phyloP scores from a whole-genome alignment of 92 coral and sea anemone species.

The Metridium senile region DNA sequence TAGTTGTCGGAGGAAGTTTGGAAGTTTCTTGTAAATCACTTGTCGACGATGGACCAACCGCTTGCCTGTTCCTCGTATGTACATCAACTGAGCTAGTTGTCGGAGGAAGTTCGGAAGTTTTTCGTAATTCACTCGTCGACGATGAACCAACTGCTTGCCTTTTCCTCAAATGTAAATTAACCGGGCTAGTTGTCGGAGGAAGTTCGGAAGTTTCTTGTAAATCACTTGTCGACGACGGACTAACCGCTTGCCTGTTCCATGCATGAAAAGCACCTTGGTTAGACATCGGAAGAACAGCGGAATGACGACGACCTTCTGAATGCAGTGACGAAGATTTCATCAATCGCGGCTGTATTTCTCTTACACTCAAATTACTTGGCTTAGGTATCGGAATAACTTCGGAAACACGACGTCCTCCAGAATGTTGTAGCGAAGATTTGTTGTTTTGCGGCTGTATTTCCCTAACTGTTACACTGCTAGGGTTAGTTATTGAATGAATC shows the following conservation, averaged over 20 bases:
- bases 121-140: too few species aligned
- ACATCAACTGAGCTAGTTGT: not conserved
- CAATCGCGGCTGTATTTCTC: not conserved
- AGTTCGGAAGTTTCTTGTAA: not conserved
- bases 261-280: not conserved
- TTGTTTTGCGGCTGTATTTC: not conserved
- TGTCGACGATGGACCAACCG: too few species aligned
- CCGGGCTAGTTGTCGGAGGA: not conserved
- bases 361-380: not conserved
- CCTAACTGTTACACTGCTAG: too few species aligned
- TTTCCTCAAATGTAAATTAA: not conserved
- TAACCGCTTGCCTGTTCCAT: too few species aligned
- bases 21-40: not conserved
- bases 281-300: not conserved
- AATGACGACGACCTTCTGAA: not conserved
- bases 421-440: not conserved
- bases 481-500: too few species aligned
- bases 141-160: too few species aligned
- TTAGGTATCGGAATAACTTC: constrained; percentile 2
- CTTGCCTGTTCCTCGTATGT: not conserved
- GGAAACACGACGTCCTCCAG: not conserved
- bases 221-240: too few species aligned
- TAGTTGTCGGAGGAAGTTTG: not conserved
- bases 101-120: not conserved
- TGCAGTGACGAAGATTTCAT: not conserved